Evolutionary conservation across 2,113 vertebrate species (phyloP), one percentile per base, ranked within the genome.

Genomic region (Urocitellus parryii): DNA sequence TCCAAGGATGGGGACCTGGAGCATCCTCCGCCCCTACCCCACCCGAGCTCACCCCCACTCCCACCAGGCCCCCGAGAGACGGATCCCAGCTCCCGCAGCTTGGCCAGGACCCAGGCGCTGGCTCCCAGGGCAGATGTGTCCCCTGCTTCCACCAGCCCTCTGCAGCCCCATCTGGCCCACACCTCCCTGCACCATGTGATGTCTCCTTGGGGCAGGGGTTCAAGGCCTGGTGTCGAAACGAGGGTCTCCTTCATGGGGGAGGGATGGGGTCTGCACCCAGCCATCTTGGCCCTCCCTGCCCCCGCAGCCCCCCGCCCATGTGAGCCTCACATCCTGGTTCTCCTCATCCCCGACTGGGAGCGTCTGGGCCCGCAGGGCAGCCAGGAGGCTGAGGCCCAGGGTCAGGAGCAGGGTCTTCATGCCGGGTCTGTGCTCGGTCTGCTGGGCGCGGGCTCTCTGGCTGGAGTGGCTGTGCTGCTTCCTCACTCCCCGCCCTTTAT

Each of bases 351-450:
- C 0, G 7, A 27, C 32, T 0, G 1, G 37, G 56, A 29, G 9
- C 0, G 5, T 8, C 53, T 87, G 88, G 18, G 79, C 74, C 91
- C 53, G 83, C 45, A 97, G 53, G 61, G 17, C 9, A 6, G 79
- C 73, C 0, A 89, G 0, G 1, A 97, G 79, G 96, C 95, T 0
- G 4, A 97, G 27, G 76, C 79, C 24, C 0, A 96, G 0, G 24
- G 53, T 39, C 74, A 97, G n/a, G 18, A 97, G 25, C 88, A 96
- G 80, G 61, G 39, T 37, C 88, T 67, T 85, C 96, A 97, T 97
- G 37, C 53, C 1, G 27, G 65, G 34, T 88, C n/a, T 34, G 37
- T 1, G 24, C 34, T 29, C 70, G 7, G 0, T 70, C 42, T 0
- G 1, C 22, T n/a, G 0, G 0, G 5, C n/a, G 25, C 42, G 72